A percentile compares a stretch with the other conserved stretches of the same genome.
phyloP scores from a whole-genome alignment of 2,113 vertebrate genomes.

The Cairina moschata region DNA sequence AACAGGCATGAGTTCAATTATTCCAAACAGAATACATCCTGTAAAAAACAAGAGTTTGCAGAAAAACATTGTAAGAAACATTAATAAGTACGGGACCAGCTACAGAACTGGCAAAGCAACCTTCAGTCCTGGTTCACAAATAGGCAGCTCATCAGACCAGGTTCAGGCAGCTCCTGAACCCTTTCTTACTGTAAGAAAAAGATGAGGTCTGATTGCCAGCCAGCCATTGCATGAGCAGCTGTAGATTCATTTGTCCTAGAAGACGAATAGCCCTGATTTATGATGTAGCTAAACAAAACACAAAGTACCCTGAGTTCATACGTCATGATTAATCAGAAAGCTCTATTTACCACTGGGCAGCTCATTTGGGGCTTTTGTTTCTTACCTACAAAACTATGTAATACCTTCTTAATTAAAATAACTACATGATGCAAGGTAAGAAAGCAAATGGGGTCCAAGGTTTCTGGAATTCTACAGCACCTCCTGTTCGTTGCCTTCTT shows the following conservation, averaged over 20 bases:
- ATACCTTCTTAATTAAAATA: neutral
- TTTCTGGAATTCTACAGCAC: neutral
- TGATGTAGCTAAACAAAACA: neutral
- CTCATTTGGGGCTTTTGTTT: neutral
- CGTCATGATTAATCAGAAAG: neutral
- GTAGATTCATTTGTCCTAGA: neutral
- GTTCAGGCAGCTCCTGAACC: neutral
- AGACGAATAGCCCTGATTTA: neutral
- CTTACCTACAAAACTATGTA: neutral
- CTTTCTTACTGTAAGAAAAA: neutral
- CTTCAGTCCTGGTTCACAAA: neutral
- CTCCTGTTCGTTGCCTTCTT: neutral
- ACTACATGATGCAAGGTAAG: neutral
- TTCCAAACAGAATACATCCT: neutral
- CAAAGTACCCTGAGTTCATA: neutral
- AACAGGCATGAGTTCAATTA: neutral
- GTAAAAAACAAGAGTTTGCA: neutral
- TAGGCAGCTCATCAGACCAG: neutral
- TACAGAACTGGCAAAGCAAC: neutral
- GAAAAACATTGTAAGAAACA: neutral
- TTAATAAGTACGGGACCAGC: neutral
- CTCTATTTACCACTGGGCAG: neutral
- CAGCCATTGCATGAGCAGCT: neutral
- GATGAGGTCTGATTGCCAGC: rapidly evolving
- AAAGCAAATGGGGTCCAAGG: neutral